Percentiles rank a stretch among this genome's conserved stretches.
Conservation (phyloP, 2,888 invertebrate species). For the Stenotaenia linearis region DNA sequence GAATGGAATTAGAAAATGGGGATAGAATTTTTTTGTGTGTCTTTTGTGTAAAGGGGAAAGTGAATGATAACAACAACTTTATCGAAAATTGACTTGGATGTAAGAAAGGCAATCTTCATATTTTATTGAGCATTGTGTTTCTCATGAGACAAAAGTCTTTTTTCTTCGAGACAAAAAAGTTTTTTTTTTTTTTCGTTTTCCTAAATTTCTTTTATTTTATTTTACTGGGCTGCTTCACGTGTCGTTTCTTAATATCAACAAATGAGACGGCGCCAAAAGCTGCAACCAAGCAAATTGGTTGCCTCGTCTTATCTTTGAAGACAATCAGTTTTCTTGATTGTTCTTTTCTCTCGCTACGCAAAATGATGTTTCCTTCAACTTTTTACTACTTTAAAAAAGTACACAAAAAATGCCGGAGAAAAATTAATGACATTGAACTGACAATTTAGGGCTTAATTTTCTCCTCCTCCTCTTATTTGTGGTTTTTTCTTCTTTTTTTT, state of each 20-base stretch:
- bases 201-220: neutral
- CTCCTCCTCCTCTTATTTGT: too few species aligned
- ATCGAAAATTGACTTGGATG: neutral
- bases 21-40: neutral
- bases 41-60: neutral
- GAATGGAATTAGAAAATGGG: neutral
- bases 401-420: neutral
- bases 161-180: neutral
- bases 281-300: neutral
- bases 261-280: neutral
- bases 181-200: neutral
- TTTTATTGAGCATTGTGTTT: neutral
- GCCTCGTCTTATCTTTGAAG: neutral
- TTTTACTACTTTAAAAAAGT: neutral
- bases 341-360: neutral
- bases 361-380: neutral
- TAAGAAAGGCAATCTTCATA: neutral
- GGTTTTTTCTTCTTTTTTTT: neutral
- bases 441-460: neutral
- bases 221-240: neutral
- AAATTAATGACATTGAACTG: neutral
- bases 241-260: neutral
- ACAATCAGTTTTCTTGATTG: neutral
- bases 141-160: neutral
- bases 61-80: neutral